phyloP scores from a whole-genome alignment of 2,797 vertebrate species.

The Muscicapa comitata region DNA sequence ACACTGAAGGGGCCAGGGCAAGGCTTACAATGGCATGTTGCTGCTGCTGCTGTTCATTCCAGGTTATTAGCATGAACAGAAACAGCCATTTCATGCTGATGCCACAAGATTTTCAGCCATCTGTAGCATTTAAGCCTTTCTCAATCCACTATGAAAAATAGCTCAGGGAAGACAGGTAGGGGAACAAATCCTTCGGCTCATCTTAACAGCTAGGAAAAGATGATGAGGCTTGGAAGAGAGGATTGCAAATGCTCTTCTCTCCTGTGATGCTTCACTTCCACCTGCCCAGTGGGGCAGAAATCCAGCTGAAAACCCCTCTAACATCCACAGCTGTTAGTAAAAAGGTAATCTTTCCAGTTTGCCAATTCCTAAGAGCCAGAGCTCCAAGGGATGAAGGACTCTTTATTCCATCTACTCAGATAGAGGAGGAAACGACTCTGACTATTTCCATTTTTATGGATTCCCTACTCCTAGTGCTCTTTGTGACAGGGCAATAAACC shows the following conservation, averaged over 20 bases:
- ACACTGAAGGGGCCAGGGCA: neutral
- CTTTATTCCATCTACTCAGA: neutral
- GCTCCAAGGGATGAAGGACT: neutral
- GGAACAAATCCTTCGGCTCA: neutral
- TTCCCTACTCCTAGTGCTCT: neutral
- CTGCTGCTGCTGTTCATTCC: neutral
- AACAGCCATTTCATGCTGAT: neutral
- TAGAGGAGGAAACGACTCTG: neutral
- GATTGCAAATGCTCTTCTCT: neutral
- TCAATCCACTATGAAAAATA: neutral
- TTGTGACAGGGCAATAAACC: neutral
- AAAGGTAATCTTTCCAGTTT: neutral
- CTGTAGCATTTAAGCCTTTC: slow-evolving; percentile 18
- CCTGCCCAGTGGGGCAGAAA: neutral
- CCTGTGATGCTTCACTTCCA: neutral
- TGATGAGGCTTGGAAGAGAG: neutral
- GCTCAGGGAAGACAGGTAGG: neutral
- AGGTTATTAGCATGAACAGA: neutral
- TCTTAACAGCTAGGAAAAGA: neutral
- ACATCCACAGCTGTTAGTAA: neutral
- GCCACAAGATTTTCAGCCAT: slow-evolving; percentile 3
- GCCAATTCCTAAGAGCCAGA: neutral
- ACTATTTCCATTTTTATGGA: neutral
- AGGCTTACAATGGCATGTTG: neutral
- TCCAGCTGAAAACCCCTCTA: neutral